Conservation (phyloP, 2,888 invertebrate species). For the Cerceris ruficornis region DNA sequence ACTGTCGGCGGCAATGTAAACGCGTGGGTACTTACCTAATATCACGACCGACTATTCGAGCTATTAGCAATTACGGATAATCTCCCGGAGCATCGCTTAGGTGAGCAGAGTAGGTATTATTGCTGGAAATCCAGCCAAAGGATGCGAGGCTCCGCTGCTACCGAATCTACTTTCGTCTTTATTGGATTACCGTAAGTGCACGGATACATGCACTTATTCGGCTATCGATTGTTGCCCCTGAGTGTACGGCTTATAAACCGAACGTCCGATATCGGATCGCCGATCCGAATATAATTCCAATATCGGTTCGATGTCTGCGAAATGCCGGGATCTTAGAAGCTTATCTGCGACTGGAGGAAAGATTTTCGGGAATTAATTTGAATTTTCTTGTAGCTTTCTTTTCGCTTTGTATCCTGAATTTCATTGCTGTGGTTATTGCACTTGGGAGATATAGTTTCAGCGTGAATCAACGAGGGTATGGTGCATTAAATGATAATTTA, state of each 20-base stretch:
- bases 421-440: too few relatives aligned
- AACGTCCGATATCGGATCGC: neutral
- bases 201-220: conserved; percentile 25
- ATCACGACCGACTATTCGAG: conserved; percentile 63
- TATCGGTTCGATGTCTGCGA: neutral
- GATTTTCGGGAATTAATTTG: too few relatives aligned
- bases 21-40: conserved; percentile 45
- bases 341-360: too few relatives aligned
- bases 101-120: conserved; percentile 63
- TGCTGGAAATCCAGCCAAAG: conserved; percentile 62
- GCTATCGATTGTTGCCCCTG: conserved; percentile 31
- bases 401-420: too few relatives aligned
- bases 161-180: conserved; percentile 35
- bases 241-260: conserved; percentile 2
- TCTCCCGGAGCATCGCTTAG: conserved; percentile 68
- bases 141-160: conserved; percentile 21
- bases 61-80: conserved; percentile 75
- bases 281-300: neutral
- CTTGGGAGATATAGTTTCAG: too few relatives aligned
- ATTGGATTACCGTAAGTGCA: conserved; percentile 47
- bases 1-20: conserved; percentile 59
- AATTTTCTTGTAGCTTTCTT: too few relatives aligned
- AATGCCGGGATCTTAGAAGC: too few relatives aligned
- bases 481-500: too few relatives aligned
- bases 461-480: too few relatives aligned